A percentile compares a stretch with the other conserved stretches of the same genome.
phyloP scores from a whole-genome alignment of 2,888 invertebrate species.

The Philhelius pedissequus region DNA sequence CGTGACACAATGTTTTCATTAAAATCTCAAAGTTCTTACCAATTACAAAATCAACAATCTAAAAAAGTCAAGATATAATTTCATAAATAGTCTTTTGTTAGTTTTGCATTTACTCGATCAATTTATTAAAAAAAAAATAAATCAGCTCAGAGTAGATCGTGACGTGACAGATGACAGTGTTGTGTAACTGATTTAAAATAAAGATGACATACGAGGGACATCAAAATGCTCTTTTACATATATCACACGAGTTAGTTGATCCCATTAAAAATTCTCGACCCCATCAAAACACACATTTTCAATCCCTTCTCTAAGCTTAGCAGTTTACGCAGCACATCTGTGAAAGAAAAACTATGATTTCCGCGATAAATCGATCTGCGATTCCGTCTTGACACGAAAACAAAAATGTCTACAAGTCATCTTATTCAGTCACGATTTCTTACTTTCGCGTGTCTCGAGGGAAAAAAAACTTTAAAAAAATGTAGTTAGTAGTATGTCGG shows the following conservation, averaged over 20 bases:
- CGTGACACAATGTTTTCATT: background rate
- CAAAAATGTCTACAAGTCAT: background rate
- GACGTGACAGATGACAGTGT: too few species aligned
- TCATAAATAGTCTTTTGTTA: background rate
- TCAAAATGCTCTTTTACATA: background rate
- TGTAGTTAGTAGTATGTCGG: background rate
- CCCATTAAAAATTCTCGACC: conserved; percentile 3
- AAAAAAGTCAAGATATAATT: background rate
- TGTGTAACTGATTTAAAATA: background rate
- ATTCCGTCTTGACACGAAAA: background rate
- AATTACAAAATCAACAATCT: background rate
- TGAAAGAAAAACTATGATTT: background rate
- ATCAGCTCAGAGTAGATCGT: conserved; percentile 3
- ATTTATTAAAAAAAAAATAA: background rate
- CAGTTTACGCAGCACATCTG: background rate
- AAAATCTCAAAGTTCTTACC: background rate
- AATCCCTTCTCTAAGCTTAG: background rate
- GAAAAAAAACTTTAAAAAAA: background rate
- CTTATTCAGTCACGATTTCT: conserved; percentile 47
- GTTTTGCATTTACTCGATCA: background rate
- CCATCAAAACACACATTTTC: background rate
- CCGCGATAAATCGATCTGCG: background rate
- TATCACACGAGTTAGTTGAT: conserved; percentile 1
- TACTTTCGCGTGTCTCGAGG: conserved; percentile 30
- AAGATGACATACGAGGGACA: background rate